Evolutionary conservation across 2,797 vertebrate species (phyloP), one percentile per base, ranked within the genome.

Genomic region (Brachyalestes nurse): DNA sequence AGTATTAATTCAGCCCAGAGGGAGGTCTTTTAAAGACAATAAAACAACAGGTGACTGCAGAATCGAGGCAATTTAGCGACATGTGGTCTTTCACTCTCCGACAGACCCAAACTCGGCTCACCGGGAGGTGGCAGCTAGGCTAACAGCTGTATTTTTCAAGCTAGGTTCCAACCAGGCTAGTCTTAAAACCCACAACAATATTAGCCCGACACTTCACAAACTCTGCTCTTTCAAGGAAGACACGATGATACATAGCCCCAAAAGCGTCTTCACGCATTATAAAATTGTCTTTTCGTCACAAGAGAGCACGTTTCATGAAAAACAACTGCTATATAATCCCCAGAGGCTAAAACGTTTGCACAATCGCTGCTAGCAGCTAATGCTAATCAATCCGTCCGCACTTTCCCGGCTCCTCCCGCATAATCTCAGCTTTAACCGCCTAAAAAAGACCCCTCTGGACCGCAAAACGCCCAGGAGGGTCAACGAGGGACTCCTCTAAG

Each of bases 401-500:
- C 85, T 66, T 84, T 86, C 45, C 67, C 76, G 67, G 69, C 67
- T 61, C 21, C 42, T 53, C 51, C 21, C 38, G 67, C 72, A 77
- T 60, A 73, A 60, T 45, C 51, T 53, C 53, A 4, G 34, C 16
- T 53, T 55, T 77, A 5, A 38, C 2, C 14, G 45, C 21, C 1
- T 16, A 62, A 16, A 47, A 5, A 12, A 19, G 49, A 57, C 28
- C 38, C 53, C 14, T n/a, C 9, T 10, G 14, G 42, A 38, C 55
- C 40, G 3, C 38, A 47, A 0, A n/a, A 7, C 7, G 2, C 62
- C 28, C 10, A 12, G 53, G 0, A 12, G 10, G 9, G 12, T 69
- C 6, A 0, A 5, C 9, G 62, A 42, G 12, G 17, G 12, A 0
- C 1, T 34, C 5, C 5, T 72, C 51, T 45, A 25, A 57, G 10